Evolutionary conservation across 2,113 vertebrate species (phyloP).

Genomic region (Ammospiza caudacuta): DNA sequence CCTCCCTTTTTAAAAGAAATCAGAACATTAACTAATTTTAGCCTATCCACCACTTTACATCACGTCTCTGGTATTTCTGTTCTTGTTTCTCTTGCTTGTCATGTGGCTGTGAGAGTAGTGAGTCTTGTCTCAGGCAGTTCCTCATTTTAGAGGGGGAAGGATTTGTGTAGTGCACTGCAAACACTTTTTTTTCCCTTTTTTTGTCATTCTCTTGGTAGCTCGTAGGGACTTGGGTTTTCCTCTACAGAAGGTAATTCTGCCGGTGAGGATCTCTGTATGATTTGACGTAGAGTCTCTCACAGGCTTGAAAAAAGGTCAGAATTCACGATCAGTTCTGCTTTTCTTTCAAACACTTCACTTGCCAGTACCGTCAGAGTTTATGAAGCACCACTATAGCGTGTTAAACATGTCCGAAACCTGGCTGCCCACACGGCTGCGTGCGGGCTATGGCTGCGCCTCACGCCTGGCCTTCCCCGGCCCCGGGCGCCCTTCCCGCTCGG

Average conservation of each 20-base stretch:
- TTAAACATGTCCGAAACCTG: not conserved
- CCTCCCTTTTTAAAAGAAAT: not conserved
- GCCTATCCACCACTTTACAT: not conserved
- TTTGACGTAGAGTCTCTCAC: not conserved
- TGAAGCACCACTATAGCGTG: accelerated
- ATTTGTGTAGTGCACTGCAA: not conserved
- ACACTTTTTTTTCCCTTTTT: not conserved
- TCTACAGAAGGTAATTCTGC: not conserved
- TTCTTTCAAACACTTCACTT: not conserved
- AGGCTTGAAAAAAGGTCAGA: not conserved
- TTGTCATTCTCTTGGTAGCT: not conserved
- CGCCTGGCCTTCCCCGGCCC: accelerated
- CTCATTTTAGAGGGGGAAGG: not conserved
- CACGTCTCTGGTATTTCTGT: not conserved
- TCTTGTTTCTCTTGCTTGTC: not conserved
- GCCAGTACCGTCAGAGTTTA: not conserved
- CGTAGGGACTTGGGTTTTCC: not conserved
- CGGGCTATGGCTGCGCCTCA: accelerated
- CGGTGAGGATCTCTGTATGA: not conserved
- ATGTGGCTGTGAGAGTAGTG: not conserved
- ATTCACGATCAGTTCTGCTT: not conserved
- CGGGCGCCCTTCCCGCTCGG: not conserved
- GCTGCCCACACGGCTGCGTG: not conserved
- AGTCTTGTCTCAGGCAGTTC: conserved; percentile 6
- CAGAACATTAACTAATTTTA: not conserved